phyloP scores from a whole-genome alignment of 2,113 vertebrate species.

The Anoplopoma fimbria region DNA sequence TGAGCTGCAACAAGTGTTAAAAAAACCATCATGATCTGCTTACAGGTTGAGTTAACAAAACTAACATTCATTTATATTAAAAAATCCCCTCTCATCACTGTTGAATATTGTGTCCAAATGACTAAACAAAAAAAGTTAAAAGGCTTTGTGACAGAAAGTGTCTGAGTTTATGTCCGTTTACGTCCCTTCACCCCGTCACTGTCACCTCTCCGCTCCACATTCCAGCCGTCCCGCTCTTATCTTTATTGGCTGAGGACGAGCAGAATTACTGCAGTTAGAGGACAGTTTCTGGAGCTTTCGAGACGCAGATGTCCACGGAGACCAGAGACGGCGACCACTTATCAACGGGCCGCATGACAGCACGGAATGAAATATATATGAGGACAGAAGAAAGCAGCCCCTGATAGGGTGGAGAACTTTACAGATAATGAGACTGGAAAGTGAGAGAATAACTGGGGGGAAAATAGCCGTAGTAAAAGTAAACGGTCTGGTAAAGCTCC shows the following conservation, averaged over 20 bases:
- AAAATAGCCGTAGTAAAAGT: conserved; percentile 52
- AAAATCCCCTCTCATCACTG: not conserved
- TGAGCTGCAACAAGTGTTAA: not conserved
- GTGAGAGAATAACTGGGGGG: not conserved
- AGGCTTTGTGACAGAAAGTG: conserved; percentile 32
- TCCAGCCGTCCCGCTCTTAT: conserved; percentile 76
- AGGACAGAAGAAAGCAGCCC: conserved; percentile 20
- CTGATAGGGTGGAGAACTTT: not conserved
- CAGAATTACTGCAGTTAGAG: conserved; percentile 59
- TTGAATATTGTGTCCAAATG: not conserved
- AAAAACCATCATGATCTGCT: not conserved
- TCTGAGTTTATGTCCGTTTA: conserved; percentile 43
- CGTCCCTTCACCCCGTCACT: conserved; percentile 54
- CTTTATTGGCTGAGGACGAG: conserved; percentile 80
- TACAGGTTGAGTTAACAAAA: not conserved
- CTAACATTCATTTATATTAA: not conserved
- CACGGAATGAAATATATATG: not conserved
- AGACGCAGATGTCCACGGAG: conserved; percentile 56
- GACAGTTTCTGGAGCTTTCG: conserved; percentile 45
- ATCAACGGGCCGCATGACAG: conserved; percentile 39
- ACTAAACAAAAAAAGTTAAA: not conserved
- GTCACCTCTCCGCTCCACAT: conserved; percentile 71
- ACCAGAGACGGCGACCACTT: conserved; percentile 52
- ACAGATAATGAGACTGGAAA: conserved; percentile 13
- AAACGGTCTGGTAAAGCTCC: conserved; percentile 56